These are phyloP conservation scores for Apogon hyalosoma DNA, from an alignment of 2,797 vertebrate species.

Conservation along the genomic window DNA sequence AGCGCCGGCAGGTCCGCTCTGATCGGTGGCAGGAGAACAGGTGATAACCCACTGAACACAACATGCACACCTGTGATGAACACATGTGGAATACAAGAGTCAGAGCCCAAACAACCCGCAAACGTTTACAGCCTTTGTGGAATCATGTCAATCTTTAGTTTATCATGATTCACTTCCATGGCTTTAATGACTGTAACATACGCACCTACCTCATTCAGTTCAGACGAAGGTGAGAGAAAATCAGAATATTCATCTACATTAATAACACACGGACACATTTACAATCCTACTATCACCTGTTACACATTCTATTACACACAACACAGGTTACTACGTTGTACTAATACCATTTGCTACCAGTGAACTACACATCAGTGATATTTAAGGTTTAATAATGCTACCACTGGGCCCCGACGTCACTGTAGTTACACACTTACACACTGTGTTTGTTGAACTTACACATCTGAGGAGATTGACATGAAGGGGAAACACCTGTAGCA, in stretches of 20 bases:
- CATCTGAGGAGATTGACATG: constrained; percentile 38
- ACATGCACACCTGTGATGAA: constrained; percentile 97
- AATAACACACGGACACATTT: neutral
- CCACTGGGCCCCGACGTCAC: neutral
- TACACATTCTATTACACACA: constrained; percentile 33
- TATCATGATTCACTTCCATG: no score
- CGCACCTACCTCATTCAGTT: no score
- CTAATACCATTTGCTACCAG: neutral
- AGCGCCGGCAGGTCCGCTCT: constrained; percentile 94
- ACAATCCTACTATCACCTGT: neutral
- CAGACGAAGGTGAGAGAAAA: no score
- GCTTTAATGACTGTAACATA: no score
- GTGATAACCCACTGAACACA: constrained; percentile 98
- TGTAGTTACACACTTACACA: constrained; percentile 15
- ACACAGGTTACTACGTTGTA: neutral
- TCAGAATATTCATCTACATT: no score
- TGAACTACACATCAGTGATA: constrained; percentile 7
- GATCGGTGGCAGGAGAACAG: constrained; percentile 97
- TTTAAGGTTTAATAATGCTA: neutral
- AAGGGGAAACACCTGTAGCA: constrained; percentile 44
- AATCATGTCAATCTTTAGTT: no score
- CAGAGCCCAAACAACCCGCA: neutral
- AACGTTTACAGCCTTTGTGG: no score
- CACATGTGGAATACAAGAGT: neutral
- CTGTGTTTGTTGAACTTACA: constrained; percentile 35